Percentiles rank a stretch among this genome's conserved stretches.
These are phyloP conservation scores for Aphrocallistes beatrix DNA, from an alignment of 37 sponge, comb jelly and placozoan species.

Conservation along the genomic window DNA sequence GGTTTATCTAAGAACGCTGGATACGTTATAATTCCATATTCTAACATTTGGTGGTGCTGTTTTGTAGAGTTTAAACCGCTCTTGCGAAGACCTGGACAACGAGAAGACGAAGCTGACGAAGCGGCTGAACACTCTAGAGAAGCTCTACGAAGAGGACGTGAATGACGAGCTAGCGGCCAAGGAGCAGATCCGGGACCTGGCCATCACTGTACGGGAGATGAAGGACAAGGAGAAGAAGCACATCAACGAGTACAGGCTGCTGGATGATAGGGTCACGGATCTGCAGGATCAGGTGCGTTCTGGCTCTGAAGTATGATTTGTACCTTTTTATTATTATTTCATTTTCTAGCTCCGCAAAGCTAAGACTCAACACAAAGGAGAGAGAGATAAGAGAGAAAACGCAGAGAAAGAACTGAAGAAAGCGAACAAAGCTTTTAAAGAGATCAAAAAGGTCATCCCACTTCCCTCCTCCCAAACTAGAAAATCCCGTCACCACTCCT, in stretches of 20 bases:
- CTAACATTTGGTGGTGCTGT: no score
- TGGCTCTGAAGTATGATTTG: neutral
- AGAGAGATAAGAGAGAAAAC: neutral
- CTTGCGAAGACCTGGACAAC: neutral
- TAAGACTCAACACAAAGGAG: neutral
- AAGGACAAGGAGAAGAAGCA: conserved; percentile 9
- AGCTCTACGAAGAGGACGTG: neutral
- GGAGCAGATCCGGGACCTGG: conserved; percentile 10
- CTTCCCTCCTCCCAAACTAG: neutral
- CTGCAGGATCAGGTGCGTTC: neutral
- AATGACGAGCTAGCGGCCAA: conserved; percentile 7
- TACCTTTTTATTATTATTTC: neutral
- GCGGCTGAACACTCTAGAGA: neutral
- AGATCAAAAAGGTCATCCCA: neutral
- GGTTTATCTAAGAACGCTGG: no score
- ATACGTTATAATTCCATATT: no score
- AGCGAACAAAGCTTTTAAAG: neutral
- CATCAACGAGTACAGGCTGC: neutral
- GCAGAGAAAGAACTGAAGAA: conserved; percentile 9
- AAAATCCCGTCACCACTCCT: neutral
- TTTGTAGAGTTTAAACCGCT: no score
- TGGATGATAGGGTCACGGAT: neutral
- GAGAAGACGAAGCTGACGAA: neutral
- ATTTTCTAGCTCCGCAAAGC: neutral
- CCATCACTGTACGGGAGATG: neutral